Percentiles rank a stretch among this genome's conserved stretches.
These are phyloP conservation scores for Pelecanus crispus DNA, from an alignment of 2,113 vertebrate species.

Conservation along the genomic window DNA sequence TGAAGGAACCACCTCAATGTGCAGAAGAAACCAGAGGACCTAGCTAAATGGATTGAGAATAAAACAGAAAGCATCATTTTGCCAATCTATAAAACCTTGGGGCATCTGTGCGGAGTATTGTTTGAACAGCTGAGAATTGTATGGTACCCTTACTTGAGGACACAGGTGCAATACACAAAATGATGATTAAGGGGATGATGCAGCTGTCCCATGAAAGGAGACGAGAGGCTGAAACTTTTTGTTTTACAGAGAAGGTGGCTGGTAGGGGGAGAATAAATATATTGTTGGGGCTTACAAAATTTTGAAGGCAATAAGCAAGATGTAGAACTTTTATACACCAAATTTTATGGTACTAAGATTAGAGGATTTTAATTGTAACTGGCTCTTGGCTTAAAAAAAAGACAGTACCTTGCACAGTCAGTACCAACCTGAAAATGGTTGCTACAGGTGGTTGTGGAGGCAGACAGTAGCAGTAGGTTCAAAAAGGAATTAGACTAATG, in stretches of 20 bases:
- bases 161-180: background rate
- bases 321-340: background rate
- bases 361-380: background rate
- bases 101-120: background rate
- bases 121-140: background rate
- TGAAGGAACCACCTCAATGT: background rate
- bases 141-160: background rate
- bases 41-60: background rate
- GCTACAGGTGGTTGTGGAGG: background rate
- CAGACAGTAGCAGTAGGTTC: background rate
- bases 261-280: background rate
- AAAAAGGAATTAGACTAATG: background rate
- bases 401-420: background rate
- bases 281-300: background rate
- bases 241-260: background rate
- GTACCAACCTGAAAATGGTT: background rate
- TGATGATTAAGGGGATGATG: background rate
- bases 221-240: background rate
- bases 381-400: background rate
- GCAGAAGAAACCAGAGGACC: background rate
- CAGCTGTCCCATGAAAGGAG: background rate
- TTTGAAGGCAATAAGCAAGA: background rate
- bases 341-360: background rate
- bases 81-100: background rate
- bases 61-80: background rate